phyloP scores from a whole-genome alignment of 2,113 vertebrate species.

The western clawed frog (Xenopus tropicalis) region UCB_Xtro_10.0 CM004450.2:96367001-96367500 shows the following conservation, averaged over 20 bases:
- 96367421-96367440: neutral
- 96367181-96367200: too few species aligned
- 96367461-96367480: neutral
- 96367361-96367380: neutral
- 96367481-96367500: too few species aligned
- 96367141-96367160: too few species aligned
- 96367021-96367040: too few species aligned
- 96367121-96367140: too few species aligned
- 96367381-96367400: neutral
- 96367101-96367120: too few species aligned
- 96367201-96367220: neutral
- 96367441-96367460: neutral
- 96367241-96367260: neutral
- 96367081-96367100: too few species aligned
- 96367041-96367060: too few species aligned
- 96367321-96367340: neutral
- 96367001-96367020: too few species aligned
- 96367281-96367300: neutral
- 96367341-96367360: neutral
- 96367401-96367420: neutral
- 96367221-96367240: conserved; percentile 4
- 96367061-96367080: too few species aligned
- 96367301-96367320: neutral
- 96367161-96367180: too few species aligned
- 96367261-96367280: neutral